phyloP scores from a whole-genome alignment of 2,888 invertebrate genomes.

The Nemapogon koenigi region DNA sequence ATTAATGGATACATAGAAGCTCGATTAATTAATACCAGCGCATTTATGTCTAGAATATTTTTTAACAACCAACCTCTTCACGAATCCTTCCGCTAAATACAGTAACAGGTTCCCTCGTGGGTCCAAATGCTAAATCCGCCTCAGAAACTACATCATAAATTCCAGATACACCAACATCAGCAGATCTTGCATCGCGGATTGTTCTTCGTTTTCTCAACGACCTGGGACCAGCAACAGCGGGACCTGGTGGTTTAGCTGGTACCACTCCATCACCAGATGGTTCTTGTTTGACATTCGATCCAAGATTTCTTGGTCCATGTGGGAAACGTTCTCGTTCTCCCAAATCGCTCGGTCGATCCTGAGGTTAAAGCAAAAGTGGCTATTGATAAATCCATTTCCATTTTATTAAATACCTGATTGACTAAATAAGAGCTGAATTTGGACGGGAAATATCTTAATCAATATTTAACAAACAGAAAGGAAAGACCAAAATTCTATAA shows the following conservation, averaged over 20 bases:
- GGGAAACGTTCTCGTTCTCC: conserved; percentile 75
- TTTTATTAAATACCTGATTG: too few species aligned
- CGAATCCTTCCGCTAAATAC: conserved; percentile 87
- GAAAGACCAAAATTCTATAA: conserved; percentile 3
- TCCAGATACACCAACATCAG: conserved; percentile 89
- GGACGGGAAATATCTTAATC: too few species aligned
- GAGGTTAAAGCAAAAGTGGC: too few species aligned
- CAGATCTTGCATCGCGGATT: conserved; percentile 78
- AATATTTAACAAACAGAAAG: too few species aligned
- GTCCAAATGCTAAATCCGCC: conserved; percentile 89
- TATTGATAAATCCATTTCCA: too few species aligned
- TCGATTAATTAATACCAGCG: too few species aligned
- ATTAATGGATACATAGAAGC: too few species aligned
- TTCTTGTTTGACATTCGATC: conserved; percentile 31
- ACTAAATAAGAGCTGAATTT: too few species aligned
- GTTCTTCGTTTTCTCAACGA: conserved; percentile 67
- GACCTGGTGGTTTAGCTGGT: conserved; percentile 54
- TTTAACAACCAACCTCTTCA: conserved; percentile 72
- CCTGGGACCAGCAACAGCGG: conserved; percentile 62
- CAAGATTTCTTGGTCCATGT: conserved; percentile 77
- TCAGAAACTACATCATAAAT: conserved; percentile 91
- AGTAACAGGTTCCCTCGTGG: conserved; percentile 84
- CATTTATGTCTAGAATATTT: too few species aligned
- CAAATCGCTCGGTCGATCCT: conserved; percentile 60
- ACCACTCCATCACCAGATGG: conserved; percentile 43